Evolutionary conservation across 37 sponge, comb jelly and placozoan species (phyloP).

Genomic region (Spongilla lacustris): DNA sequence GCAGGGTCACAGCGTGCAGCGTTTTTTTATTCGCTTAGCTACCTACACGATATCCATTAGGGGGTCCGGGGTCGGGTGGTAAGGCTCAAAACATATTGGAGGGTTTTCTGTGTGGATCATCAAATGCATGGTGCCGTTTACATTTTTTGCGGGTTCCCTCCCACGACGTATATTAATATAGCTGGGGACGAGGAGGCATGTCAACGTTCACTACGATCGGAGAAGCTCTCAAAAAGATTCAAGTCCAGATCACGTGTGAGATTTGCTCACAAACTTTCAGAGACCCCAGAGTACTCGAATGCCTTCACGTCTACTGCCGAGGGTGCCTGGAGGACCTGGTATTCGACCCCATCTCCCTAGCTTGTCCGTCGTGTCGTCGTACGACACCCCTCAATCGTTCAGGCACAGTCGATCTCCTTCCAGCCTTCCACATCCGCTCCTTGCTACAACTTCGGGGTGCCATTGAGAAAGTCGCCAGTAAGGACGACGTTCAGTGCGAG

Average conservation of each 20-base stretch:
- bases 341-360: conserved; percentile 9
- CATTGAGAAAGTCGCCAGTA: conserved; percentile 23
- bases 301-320: conserved; percentile 50
- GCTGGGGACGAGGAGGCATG: background rate
- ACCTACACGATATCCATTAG: too few relatives aligned
- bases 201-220: background rate
- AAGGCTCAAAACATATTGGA: too few relatives aligned
- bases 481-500: conserved; percentile 4
- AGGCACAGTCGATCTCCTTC: conserved; percentile 54
- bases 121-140: too few relatives aligned
- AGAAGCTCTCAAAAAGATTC: conserved; percentile 36
- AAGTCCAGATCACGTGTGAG: conserved; percentile 28
- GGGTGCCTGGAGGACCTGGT: conserved; percentile 20
- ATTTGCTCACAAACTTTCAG: conserved; percentile 33
- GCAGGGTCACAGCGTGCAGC: too few relatives aligned
- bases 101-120: too few relatives aligned
- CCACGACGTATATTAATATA: too few relatives aligned
- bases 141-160: background rate
- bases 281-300: conserved; percentile 45
- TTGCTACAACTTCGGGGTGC: conserved; percentile 45
- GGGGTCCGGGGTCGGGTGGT: too few relatives aligned
- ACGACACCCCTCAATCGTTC: conserved; percentile 22
- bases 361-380: conserved; percentile 66
- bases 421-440: conserved; percentile 68
- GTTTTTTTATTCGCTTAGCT: too few relatives aligned